Base-by-base conservation (phyloP, 1,140 invertebrate genomes). In the Episyrphus balteatus region DNA sequence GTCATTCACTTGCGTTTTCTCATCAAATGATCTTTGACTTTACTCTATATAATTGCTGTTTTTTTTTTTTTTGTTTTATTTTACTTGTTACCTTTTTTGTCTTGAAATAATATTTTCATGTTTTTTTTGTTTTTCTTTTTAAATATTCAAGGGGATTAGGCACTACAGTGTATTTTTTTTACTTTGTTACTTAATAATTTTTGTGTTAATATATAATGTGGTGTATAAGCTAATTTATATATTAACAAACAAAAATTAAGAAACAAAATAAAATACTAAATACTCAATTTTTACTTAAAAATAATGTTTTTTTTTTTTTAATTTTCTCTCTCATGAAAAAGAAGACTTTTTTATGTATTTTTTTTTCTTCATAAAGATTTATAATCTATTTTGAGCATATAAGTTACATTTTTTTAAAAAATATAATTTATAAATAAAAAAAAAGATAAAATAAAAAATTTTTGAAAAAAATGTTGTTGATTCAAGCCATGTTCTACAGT, bases 101-200 rank as follows among this genome's bases (percentile, higher is more conserved):
- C 21, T 26, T 26, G 21, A 26, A 26, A 26, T 26, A 26, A 26
- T 26, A 26, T 18, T 42, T 42, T 40, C 15, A 11, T 34, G 9
- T 34, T n/a, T 34, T 9, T 43, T n/a, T n/a, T n/a, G n/a, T n/a
- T 26, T 11, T 33, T 18, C 11, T 44, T 32, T 5, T 34, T 44
- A 10, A 18, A 14, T 37, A 14, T 51, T 49, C 46, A 48, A 49
- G 55, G 56, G 56, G 58, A 58, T 54, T 62, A 62, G 59, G 59
- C 59, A 62, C 59, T 62, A 62, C 59, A 62, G 59, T 62, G 58
- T 62, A 55, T 34, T 53, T 57, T 47, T 44, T 46, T 53, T 54
- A 47, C 51, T 41, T 47, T 55, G 42, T 43, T 36, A 49, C 47
- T 46, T 44, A 46, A 47, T 45, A 52, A 37, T 48, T 55, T 53